Percentiles rank a stretch among this genome's conserved stretches.
These are phyloP conservation scores for Dexiosoma caninum DNA, from an alignment of 2,888 invertebrate species.

Conservation along the genomic window DNA sequence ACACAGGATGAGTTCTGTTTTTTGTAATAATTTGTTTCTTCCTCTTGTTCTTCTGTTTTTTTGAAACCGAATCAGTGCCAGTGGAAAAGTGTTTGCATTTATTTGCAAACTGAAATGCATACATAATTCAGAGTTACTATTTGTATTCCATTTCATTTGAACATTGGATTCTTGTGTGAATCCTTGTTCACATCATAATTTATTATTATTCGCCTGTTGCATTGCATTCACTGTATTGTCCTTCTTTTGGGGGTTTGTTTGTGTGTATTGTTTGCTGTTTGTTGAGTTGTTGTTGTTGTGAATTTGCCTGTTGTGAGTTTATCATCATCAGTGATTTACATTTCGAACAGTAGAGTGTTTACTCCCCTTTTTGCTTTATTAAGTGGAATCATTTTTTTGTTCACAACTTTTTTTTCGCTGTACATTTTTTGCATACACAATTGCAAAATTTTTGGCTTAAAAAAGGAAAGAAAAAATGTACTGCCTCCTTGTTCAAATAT, in stretches of 20 bases:
- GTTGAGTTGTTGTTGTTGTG: constrained; percentile 11
- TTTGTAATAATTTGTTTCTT: background rate
- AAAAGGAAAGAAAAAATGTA: constrained; percentile 30
- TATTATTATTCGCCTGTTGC: constrained; percentile 59
- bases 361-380: constrained; percentile 15
- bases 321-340: constrained; percentile 50
- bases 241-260: background rate
- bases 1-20: constrained; percentile 16
- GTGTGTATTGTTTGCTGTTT: constrained; percentile 11
- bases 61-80: background rate
- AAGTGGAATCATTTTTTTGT: constrained; percentile 5
- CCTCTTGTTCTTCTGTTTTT: background rate
- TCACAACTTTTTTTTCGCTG: background rate
- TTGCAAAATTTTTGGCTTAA: constrained; percentile 34
- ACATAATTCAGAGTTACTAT: constrained; percentile 24
- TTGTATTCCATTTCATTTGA: constrained; percentile 28
- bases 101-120: constrained; percentile 51
- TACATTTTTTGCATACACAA: constrained; percentile 55
- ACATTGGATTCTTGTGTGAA: constrained; percentile 12
- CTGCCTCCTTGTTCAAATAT: constrained; percentile 31
- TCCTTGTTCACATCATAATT: constrained; percentile 33
- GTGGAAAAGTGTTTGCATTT: constrained; percentile 55
- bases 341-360: constrained; percentile 1
- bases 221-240: constrained; percentile 41
- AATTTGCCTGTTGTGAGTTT: constrained; percentile 5